Base-by-base conservation (phyloP, 2,797 vertebrate genomes). In the Thamnophis elegans region DNA sequence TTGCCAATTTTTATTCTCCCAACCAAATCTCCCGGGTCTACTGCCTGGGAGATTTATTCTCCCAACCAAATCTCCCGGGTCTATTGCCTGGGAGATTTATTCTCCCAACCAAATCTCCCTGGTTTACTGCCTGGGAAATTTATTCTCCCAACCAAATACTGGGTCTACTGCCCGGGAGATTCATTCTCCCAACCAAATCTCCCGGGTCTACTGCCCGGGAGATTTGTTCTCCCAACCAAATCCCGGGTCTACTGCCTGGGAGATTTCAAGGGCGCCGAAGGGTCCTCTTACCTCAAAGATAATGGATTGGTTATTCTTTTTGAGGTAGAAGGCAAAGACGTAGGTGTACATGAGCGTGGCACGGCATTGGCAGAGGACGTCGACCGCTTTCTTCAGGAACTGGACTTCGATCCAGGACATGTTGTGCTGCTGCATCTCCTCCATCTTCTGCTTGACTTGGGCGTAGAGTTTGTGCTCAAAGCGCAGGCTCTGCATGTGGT, bases 251-350 rank as follows among this genome's bases (percentile, higher is more conserved):
- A 3, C 42, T 42, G 42, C 42, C 13, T 20, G 16, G 13, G 26
- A 42, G 11, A 59, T 12, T 6, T 8, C 54, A 1, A 60, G 25
- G 22, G n/a, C 5, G 0, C 1, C 53, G 0, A 11, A 26, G n/a
- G 10, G 5, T 0, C 20, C 7, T 51, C 95, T 94, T 97, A 99
- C 99, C 99, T 99, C 99, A 97, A 99, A 99, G 98, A 99, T 99
- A 98, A 99, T 99, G 98, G 99, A 99, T 98, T 99, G 99, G 98
- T 99, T 99, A 98, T 99, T 99, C 99, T 99, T 99, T 98, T 99
- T 99, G 99, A 99, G 99, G 99, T 99, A 99, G 99, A 99, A 99
- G 98, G 99, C 99, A 97, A 99, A 99, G 98, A 99, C 99, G 94
- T 99, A 99, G 96, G 99, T 99, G 98, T 99, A 99, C 99, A 99